Evolutionary conservation across 2,888 invertebrate genomes (phyloP).

Genomic region (Lochmaea crataegi): DNA sequence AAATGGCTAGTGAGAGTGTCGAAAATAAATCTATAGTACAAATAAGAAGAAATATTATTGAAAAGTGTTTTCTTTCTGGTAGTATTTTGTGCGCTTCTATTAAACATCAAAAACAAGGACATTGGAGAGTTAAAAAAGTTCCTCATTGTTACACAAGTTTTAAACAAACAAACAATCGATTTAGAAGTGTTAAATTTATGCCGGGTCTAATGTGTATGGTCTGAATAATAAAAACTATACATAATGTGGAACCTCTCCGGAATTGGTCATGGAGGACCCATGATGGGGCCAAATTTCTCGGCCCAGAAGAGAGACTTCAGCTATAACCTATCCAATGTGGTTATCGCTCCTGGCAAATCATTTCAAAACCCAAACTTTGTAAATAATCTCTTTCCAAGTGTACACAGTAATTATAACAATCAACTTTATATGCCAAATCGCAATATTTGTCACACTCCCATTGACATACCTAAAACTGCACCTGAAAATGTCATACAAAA

Average conservation of each 20-base stretch:
- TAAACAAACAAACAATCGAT: slow-evolving; percentile 20
- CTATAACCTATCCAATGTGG: slow-evolving; percentile 18
- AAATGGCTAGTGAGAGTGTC: slow-evolving; percentile 41
- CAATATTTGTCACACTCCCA: slow-evolving; percentile 23
- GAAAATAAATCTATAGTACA: slow-evolving; percentile 29
- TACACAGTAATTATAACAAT: slow-evolving; percentile 31
- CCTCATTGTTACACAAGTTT: slow-evolving; percentile 31
- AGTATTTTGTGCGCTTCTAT: slow-evolving; percentile 22
- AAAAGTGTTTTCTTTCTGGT: slow-evolving; percentile 24
- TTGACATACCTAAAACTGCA: slow-evolving; percentile 16
- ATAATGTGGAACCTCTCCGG: slow-evolving; percentile 39
- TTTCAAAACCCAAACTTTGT: slow-evolving; percentile 50
- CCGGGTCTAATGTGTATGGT: slow-evolving; percentile 9
- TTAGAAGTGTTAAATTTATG: slow-evolving; percentile 17
- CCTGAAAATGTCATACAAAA: slow-evolving; percentile 19
- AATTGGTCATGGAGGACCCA: slow-evolving; percentile 27
- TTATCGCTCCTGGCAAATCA: slow-evolving; percentile 39
- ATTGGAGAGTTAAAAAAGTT: slow-evolving; percentile 31
- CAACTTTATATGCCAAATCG: slow-evolving; percentile 12
- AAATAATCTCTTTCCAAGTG: slow-evolving; percentile 39
- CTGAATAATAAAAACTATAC: slow-evolving; percentile 12
- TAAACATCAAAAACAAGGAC: slow-evolving; percentile 25
- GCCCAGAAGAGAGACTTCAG: slow-evolving; percentile 42
- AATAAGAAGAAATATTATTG: slow-evolving; percentile 25
- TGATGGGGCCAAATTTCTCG: slow-evolving; percentile 22